Evolutionary conservation across 2,113 vertebrate genomes (phyloP).

Genomic region (Pica pica): DNA sequence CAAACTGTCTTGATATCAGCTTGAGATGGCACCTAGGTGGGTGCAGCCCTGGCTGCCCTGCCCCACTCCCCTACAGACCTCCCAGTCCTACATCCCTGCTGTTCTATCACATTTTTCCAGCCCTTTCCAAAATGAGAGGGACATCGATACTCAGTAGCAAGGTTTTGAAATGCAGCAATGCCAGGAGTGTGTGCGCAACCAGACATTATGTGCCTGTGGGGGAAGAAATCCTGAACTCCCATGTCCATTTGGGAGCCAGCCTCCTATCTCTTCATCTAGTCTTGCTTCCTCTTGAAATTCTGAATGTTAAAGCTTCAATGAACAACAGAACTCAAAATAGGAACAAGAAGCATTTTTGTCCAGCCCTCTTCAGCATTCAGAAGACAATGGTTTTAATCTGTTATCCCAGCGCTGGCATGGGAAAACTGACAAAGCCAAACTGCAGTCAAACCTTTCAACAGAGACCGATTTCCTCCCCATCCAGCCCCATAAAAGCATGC

Average conservation of each 20-base stretch:
- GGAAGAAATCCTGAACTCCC: background rate
- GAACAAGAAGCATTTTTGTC: conserved; percentile 39
- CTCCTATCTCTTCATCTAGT: background rate
- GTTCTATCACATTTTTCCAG: background rate
- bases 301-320: background rate
- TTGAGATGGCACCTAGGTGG: background rate
- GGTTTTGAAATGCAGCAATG: background rate
- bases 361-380: background rate
- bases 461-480: background rate
- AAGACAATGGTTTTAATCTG: conserved; percentile 22
- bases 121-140: background rate
- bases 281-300: conserved; percentile 10
- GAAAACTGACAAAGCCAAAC: conserved; percentile 1
- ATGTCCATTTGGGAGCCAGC: background rate
- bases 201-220: background rate
- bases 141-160: fast-evolving
- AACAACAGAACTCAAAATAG: conserved; percentile 28
- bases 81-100: background rate
- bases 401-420: background rate
- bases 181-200: background rate
- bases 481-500: background rate
- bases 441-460: background rate
- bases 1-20: background rate
- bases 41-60: background rate
- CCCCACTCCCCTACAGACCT: background rate